Percentiles rank a stretch among this genome's conserved stretches.
Conservation (phyloP, 2,888 invertebrate genomes). For the Ptychoptera contaminata region DNA sequence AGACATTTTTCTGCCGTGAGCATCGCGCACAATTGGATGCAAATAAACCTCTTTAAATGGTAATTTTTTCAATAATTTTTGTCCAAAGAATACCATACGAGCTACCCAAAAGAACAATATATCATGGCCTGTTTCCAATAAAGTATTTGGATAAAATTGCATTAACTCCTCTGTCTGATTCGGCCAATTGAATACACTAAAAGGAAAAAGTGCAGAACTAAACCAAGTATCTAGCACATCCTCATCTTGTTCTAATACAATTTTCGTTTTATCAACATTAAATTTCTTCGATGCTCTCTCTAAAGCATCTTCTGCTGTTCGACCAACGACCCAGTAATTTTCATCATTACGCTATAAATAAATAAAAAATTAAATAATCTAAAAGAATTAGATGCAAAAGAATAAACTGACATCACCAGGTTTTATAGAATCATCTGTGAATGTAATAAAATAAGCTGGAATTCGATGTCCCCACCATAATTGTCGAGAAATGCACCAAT, state of each 20-base stretch:
- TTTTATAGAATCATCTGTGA: slow-evolving; percentile 31
- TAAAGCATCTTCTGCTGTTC: slow-evolving; percentile 55
- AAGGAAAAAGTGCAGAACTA: slow-evolving; percentile 90
- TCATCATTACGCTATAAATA: slow-evolving; percentile 31
- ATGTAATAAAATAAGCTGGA: slow-evolving; percentile 72
- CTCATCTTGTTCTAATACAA: slow-evolving; percentile 60
- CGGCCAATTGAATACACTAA: slow-evolving; percentile 96
- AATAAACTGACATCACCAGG: slow-evolving; percentile 21
- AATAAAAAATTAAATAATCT: slow-evolving; percentile 5
- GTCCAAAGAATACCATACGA: slow-evolving; percentile 96
- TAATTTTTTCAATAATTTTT: slow-evolving; percentile 70
- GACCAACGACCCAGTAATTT: slow-evolving; percentile 65
- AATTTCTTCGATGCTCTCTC: slow-evolving; percentile 63
- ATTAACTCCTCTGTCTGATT: slow-evolving; percentile 53
- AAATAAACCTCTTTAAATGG: slow-evolving; percentile 90
- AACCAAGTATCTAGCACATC: slow-evolving; percentile 99
- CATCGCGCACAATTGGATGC: slow-evolving; percentile 95
- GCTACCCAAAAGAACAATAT: slow-evolving; percentile 99
- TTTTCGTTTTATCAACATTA: slow-evolving; percentile 34
- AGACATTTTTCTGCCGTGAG: slow-evolving; percentile 98
- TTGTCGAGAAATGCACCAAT: slow-evolving; percentile 98
- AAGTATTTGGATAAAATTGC: slow-evolving; percentile 78
- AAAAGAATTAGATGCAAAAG: slow-evolving; percentile 3
- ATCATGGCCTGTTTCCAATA: slow-evolving; percentile 94
- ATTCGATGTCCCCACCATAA: slow-evolving; percentile 99